A percentile compares a stretch with the other conserved stretches of the same genome.
Evolutionary conservation across 2,888 invertebrate genomes (phyloP).

Genomic region (Dendrolimus houi): DNA sequence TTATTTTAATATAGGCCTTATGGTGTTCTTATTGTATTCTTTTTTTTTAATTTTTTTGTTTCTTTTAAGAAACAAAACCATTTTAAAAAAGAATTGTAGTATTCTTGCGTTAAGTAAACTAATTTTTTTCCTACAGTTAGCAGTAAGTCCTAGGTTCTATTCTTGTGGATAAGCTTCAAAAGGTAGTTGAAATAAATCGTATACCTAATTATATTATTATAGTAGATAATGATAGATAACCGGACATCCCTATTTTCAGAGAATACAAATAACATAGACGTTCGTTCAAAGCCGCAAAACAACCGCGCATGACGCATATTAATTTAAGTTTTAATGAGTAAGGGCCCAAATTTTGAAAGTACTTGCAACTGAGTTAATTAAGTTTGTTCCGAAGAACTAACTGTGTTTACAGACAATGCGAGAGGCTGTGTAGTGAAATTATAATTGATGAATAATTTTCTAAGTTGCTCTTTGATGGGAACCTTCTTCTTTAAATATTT

Average conservation of each 20-base stretch:
- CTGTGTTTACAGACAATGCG: slow-evolving; percentile 4
- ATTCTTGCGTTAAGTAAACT: too few relatives aligned
- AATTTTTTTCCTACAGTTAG: too few relatives aligned
- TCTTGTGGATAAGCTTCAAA: too few relatives aligned
- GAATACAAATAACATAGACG: not conserved
- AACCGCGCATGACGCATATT: slow-evolving; percentile 12
- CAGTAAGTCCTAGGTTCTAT: too few relatives aligned
- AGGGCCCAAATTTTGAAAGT: slow-evolving; percentile 7
- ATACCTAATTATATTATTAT: too few relatives aligned
- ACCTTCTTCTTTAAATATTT: too few relatives aligned
- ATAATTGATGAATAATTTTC: slow-evolving; percentile 4
- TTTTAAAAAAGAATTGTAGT: too few relatives aligned
- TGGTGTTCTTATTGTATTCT: too few relatives aligned
- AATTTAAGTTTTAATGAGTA: slow-evolving; percentile 12
- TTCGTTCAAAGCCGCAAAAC: slow-evolving; percentile 3
- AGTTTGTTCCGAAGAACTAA: slow-evolving; percentile 2
- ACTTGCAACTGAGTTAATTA: slow-evolving; percentile 5
- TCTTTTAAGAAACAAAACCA: too few relatives aligned
- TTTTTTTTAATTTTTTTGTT: too few relatives aligned
- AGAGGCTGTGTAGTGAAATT: slow-evolving; percentile 1
- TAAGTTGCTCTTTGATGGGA: not conserved
- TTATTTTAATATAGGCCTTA: too few relatives aligned
- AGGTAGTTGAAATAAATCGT: too few relatives aligned
- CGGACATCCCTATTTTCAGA: not conserved
- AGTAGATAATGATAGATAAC: not conserved